These are phyloP conservation scores for Tenthredo mesomela DNA, from an alignment of 2,888 invertebrate species.

Conservation along the genomic window DNA sequence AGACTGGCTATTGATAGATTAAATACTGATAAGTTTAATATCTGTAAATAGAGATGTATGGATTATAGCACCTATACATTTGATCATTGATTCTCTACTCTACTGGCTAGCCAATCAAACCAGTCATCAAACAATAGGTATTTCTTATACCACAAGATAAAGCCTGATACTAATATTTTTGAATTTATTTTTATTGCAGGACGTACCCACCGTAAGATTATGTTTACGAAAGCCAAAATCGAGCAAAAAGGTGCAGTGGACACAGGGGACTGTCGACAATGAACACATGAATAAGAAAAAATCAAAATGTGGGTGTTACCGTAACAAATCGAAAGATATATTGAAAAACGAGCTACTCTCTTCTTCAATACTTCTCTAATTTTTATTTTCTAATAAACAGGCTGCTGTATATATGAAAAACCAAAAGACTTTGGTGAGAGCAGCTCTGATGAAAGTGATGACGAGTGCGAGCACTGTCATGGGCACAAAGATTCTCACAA, in stretches of 20 bases:
- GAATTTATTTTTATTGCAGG: conserved; percentile 70
- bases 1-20: neutral
- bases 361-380: conserved; percentile 10
- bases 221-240: conserved; percentile 85
- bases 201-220: conserved; percentile 82
- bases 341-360: neutral
- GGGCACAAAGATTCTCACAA: conserved; percentile 82
- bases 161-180: neutral
- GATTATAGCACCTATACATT: neutral
- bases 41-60: neutral
- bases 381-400: conserved; percentile 77
- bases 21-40: neutral
- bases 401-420: conserved; percentile 97
- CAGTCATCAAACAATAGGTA: neutral
- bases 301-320: conserved; percentile 90
- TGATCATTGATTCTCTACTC: neutral
- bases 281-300: conserved; percentile 97
- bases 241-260: conserved; percentile 93
- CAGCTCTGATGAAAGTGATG: conserved; percentile 89
- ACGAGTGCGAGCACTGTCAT: conserved; percentile 93
- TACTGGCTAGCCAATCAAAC: neutral
- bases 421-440: conserved; percentile 94
- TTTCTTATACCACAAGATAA: neutral
- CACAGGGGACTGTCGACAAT: conserved; percentile 95
- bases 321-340: conserved; percentile 10